Evolutionary conservation across 2,113 vertebrate species (phyloP), one percentile per base, ranked within the genome.

Genomic region (Tragelaphus imberbis): DNA sequence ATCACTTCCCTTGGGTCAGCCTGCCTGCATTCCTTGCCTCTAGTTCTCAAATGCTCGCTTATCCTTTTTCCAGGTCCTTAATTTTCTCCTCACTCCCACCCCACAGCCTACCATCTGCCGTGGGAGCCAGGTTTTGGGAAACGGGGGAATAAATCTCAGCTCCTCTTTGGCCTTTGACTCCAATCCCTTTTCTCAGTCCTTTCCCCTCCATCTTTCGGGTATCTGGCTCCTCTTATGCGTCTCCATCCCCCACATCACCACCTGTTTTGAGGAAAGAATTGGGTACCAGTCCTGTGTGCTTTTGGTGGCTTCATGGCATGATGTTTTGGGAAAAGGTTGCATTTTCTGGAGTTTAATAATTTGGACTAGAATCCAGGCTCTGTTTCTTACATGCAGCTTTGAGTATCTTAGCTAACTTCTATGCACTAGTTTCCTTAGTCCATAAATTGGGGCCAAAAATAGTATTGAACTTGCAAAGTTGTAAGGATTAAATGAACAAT

Each of bases 91-190:
- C 13, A 12, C 27, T 55, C 33, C 10, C 10, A 25, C 1, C 6
- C 30, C 13, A 8, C 30, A 15, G 33, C 4, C 6, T 17, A 21
- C 10, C 44, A 6, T n/a, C 63, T 56, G 27, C 59, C 7, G 0
- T 30, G 77, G 63, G 6, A 87, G 33, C 68, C n/a, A 59, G 36
- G 12, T 63, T 58, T 59, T 53, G 21, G 84, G 68, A 61, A 33
- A 33, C 36, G 10, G 7, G 15, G 84, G 86, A 53, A 10, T 4
- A 10, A 40, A n/a, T 30, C 14, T 28, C 10, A 2, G 49, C 15
- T 84, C 14, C 47, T 36, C 55, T 51, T n/a, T 59, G 93, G 44
- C 58, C 71, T 28, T 23, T 7, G 77, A 16, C 96, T 85, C n/a
- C n/a, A 8, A 0, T 19, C n/a, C 30, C 55, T 47, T 71, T 14